These are phyloP conservation scores for Eristalinus aeneus DNA, from an alignment of 2,888 invertebrate genomes.

Conservation along the genomic window DNA sequence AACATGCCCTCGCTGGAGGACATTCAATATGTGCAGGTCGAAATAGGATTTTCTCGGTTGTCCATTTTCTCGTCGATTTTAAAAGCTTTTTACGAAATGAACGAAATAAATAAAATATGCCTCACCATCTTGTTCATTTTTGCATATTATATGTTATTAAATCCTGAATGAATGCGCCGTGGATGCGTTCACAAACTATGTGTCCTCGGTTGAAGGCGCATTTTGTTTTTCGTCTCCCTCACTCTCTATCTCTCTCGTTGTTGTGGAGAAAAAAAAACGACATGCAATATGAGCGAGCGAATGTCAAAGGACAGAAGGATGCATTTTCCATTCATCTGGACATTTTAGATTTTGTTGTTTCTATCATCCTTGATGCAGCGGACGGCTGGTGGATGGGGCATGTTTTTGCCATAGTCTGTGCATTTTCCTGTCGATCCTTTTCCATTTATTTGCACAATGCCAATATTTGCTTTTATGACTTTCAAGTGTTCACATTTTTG, in stretches of 20 bases:
- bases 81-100: slow-evolving; percentile 43
- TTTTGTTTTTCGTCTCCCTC: background rate
- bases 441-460: slow-evolving; percentile 59
- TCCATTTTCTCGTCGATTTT: background rate
- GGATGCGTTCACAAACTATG: background rate
- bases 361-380: slow-evolving; percentile 18
- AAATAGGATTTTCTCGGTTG: background rate
- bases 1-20: background rate
- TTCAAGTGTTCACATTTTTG: slow-evolving; percentile 20
- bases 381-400: too few relatives aligned
- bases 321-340: slow-evolving; percentile 48
- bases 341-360: slow-evolving; percentile 55
- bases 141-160: slow-evolving; percentile 17
- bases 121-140: background rate
- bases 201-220: background rate
- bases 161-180: background rate
- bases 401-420: background rate
- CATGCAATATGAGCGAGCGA: slow-evolving; percentile 25
- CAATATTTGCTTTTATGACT: slow-evolving; percentile 66
- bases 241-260: background rate
- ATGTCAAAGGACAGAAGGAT: slow-evolving; percentile 17
- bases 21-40: background rate
- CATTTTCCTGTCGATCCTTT: slow-evolving; percentile 39
- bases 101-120: slow-evolving; percentile 24
- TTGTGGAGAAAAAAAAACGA: background rate